Evolutionary conservation across 2,888 invertebrate genomes (phyloP).

Genomic region (Heliconius hortense): DNA sequence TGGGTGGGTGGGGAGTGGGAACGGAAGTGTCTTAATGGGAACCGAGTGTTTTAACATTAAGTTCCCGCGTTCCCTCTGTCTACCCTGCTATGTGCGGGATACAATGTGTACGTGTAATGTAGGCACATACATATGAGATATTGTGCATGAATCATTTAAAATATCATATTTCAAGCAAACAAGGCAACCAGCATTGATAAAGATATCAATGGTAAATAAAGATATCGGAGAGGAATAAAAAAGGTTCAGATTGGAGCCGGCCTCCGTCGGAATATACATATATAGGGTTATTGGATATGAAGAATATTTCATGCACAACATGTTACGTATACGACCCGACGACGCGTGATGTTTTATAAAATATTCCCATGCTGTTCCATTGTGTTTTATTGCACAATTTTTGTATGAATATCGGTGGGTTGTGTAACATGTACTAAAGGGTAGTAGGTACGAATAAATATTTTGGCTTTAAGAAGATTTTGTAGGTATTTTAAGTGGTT

Average conservation of each 20-base stretch:
- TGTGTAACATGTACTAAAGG: background rate
- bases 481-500: no score
- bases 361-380: background rate
- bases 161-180: background rate
- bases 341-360: slow-evolving; percentile 7
- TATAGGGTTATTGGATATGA: background rate
- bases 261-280: background rate
- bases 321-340: slow-evolving; percentile 1
- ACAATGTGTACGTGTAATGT: no score
- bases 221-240: slow-evolving; percentile 6
- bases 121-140: background rate
- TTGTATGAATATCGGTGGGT: background rate
- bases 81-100: no score
- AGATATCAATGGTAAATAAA: slow-evolving; percentile 12
- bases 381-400: slow-evolving; percentile 6
- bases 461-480: background rate
- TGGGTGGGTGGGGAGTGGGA: no score
- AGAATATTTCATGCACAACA: background rate
- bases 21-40: no score
- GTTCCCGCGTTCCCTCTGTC: no score
- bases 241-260: slow-evolving; percentile 4
- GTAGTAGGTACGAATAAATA: background rate
- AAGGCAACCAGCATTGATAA: slow-evolving; percentile 3
- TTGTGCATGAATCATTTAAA: background rate
- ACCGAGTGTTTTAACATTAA: no score